Base-by-base conservation (phyloP, 2,888 invertebrate genomes). In the Thereva unica region DNA sequence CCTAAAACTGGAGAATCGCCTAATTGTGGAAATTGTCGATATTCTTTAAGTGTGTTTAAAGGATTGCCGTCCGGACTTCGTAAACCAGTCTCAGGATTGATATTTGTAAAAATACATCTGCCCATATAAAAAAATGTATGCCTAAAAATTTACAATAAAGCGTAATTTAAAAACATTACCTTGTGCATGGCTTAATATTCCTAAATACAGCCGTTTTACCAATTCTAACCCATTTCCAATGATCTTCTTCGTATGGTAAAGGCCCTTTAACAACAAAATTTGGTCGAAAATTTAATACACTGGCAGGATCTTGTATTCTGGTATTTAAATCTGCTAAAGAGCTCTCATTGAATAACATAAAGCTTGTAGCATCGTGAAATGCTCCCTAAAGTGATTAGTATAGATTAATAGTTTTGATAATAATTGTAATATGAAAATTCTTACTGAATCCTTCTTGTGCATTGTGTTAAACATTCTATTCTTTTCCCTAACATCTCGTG, bases 211-310 rank as follows among this genome's bases (percentile, higher is more conserved):
- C 84, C 4, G 85, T 80, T 9, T 76, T 74, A 5, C 89, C 89
- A 56, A 90, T 87, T 76, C 85, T 86, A 4, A 89, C 76, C 80
- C 85, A 89, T 68, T 85, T 84, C 88, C 89, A 90, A 8, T 78
- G 76, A 72, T 90, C 89, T 77, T 90, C 89, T 4, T 84, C 87
- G 71, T 83, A 86, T 0, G 87, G 76, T 54, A 50, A 41, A 1
- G 84, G 83, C 1, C 87, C 88, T 38, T 83, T 80, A 3, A 90
- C 78, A 5, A 89, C 81, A 72, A 90, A 87, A 78, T 89, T 90
- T 1, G 87, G 86, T 65, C 90, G 81, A 77, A 90, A 90, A 67
- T 84, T 81, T 12, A 82, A 79, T n/a, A 82, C 75, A 5, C 78
- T 76, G 0, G 87, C 84, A 35, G 82, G 78, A 55, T 83, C 81